A percentile compares a stretch with the other conserved stretches of the same genome.
These are phyloP conservation scores for Micromussa lordhowensis DNA, from an alignment of 92 coral and sea anemone genomes.

Conservation along the genomic window DNA sequence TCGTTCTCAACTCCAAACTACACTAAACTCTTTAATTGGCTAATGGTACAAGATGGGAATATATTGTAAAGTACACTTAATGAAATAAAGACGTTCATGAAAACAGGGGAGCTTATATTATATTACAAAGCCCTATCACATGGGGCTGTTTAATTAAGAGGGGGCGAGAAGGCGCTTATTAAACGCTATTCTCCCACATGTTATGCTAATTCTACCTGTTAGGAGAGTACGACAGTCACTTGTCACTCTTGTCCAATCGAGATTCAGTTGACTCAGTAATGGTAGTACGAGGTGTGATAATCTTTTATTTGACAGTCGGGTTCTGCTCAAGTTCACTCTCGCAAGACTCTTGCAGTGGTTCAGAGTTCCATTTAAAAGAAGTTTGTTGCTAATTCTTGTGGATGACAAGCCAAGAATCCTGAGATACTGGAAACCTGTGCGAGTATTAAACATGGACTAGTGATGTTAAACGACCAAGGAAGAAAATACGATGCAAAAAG, in stretches of 20 bases:
- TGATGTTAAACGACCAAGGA: neutral
- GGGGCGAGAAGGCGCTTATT: too few relatives aligned
- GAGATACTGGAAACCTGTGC: slow-evolving; percentile 61
- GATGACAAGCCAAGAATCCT: slow-evolving; percentile 89
- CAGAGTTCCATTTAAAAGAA: slow-evolving; percentile 70
- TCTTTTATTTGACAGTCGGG: slow-evolving; percentile 84
- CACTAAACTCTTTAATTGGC: too few relatives aligned
- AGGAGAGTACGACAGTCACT: slow-evolving; percentile 78
- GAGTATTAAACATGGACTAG: neutral
- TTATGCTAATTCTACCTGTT: slow-evolving; percentile 55
- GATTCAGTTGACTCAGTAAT: slow-evolving; percentile 75
- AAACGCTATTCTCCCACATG: too few relatives aligned
- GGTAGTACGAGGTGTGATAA: slow-evolving; percentile 66
- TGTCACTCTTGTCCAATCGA: slow-evolving; percentile 93
- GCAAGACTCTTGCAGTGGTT: slow-evolving; percentile 65
- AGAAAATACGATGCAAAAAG: too few relatives aligned
- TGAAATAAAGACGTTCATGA: too few relatives aligned
- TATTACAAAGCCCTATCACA: too few relatives aligned
- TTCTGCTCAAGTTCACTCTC: slow-evolving; percentile 84
- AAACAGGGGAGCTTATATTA: too few relatives aligned
- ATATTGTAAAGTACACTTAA: too few relatives aligned
- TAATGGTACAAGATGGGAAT: too few relatives aligned
- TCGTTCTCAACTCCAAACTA: neutral
- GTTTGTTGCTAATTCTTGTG: slow-evolving; percentile 77
- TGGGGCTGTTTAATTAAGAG: too few relatives aligned